Conservation (phyloP, 1,140 invertebrate genomes). For the Lepidotrigona ventralis region DNA sequence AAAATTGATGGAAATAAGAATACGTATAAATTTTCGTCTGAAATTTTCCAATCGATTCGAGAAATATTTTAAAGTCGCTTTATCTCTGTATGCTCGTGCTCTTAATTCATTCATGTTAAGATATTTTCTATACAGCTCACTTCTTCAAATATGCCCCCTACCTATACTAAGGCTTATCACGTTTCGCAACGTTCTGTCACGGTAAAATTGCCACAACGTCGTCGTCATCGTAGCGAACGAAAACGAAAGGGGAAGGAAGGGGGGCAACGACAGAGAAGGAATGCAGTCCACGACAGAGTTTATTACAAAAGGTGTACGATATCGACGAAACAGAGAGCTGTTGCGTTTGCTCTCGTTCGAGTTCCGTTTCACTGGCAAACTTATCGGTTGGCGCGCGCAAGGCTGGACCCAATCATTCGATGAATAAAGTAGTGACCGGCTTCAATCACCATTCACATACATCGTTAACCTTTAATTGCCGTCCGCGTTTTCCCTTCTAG, state of each 20-base stretch:
- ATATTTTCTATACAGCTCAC: neutral
- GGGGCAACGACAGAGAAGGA: constrained; percentile 15
- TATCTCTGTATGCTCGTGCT: neutral
- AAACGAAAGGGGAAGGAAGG: constrained; percentile 1
- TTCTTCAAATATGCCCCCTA: neutral
- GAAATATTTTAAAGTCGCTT: too few relatives aligned
- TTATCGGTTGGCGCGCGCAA: constrained; percentile 35
- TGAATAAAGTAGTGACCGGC: neutral
- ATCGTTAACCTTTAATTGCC: constrained; percentile 39
- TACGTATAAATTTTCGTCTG: too few relatives aligned
- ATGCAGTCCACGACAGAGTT: constrained; percentile 44
- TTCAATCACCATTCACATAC: constrained; percentile 23
- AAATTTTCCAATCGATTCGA: too few relatives aligned
- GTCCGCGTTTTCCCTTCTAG: neutral
- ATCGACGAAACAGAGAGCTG: constrained; percentile 17
- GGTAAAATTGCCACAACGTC: neutral
- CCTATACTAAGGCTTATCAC: neutral
- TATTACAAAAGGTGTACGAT: constrained; percentile 45
- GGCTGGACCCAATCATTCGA: constrained; percentile 44
- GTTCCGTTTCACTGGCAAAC: constrained; percentile 54
- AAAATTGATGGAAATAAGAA: too few relatives aligned
- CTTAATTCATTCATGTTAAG: neutral
- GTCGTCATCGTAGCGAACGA: neutral
- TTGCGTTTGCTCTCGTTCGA: constrained; percentile 37
- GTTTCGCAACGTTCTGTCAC: constrained; percentile 24